A percentile compares a stretch with the other conserved stretches of the same genome.
These are phyloP conservation scores for Sminthurides bifidus DNA, from an alignment of 1,140 invertebrate genomes.

Conservation along the genomic window DNA sequence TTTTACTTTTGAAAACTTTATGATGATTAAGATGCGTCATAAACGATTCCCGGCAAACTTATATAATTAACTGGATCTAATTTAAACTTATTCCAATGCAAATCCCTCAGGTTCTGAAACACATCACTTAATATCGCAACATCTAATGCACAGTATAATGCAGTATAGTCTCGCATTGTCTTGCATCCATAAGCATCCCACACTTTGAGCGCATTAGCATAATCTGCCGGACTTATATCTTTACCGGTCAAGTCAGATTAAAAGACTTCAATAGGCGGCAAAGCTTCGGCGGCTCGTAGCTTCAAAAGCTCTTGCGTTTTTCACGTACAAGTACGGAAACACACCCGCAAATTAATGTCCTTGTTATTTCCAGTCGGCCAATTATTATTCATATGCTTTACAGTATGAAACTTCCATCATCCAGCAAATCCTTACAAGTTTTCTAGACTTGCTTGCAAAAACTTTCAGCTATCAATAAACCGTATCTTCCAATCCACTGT, in stretches of 20 bases:
- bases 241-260: conserved; percentile 22
- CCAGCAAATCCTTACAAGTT: background rate
- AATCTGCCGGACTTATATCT: conserved; percentile 8
- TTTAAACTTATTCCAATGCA: conserved; percentile 23
- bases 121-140: conserved; percentile 30
- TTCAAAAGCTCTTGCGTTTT: background rate
- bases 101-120: conserved; percentile 33
- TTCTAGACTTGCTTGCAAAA: background rate
- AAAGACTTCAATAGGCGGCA: conserved; percentile 31
- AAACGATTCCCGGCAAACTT: too few species aligned
- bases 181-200: conserved; percentile 12
- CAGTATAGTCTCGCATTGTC: conserved; percentile 31
- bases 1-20: too few species aligned
- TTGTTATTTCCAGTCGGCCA: background rate
- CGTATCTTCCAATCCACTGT: background rate
- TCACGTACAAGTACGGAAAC: background rate
- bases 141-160: conserved; percentile 31
- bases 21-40: too few species aligned
- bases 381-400: background rate
- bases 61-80: conserved; percentile 34
- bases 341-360: background rate
- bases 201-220: conserved; percentile 6
- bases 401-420: background rate
- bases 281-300: background rate
- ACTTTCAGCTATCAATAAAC: background rate